Percentiles rank a stretch among this genome's conserved stretches.
Evolutionary conservation across 2,797 vertebrate species (phyloP).

Genomic region (Cottoperca gobio): DNA sequence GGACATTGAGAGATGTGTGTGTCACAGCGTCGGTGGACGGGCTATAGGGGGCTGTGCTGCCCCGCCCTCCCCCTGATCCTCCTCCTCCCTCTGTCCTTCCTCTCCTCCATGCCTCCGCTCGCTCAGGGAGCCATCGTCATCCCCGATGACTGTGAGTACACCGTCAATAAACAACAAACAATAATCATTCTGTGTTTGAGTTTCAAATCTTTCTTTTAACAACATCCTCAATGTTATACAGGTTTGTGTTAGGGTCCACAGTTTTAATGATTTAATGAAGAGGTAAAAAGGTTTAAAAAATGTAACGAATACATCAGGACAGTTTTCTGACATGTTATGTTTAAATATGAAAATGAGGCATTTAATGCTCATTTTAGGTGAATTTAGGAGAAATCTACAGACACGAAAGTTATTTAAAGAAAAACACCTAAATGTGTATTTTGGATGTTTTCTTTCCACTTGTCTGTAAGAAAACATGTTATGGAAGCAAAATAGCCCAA

Average conservation of each 20-base stretch:
- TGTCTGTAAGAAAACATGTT: too few species aligned
- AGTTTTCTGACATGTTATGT: too few species aligned
- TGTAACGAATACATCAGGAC: too few species aligned
- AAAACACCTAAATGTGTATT: too few species aligned
- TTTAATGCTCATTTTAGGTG: too few species aligned
- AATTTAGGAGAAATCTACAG: too few species aligned
- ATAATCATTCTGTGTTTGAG: neutral
- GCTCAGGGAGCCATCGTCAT: conserved; percentile 71
- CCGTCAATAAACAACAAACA: too few species aligned
- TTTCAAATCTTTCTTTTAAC: neutral
- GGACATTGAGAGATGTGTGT: conserved; percentile 79
- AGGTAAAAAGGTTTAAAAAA: too few species aligned
- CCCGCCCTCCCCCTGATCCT: conserved; percentile 40
- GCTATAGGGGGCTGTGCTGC: conserved; percentile 51
- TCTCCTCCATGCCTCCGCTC: conserved; percentile 44
- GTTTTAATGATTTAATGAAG: neutral
- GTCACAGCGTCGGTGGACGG: conserved; percentile 64
- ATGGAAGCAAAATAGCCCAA: too few species aligned
- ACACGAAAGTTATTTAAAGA: too few species aligned
- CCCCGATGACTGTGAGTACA: conserved; percentile 72
- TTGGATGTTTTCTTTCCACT: too few species aligned
- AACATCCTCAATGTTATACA: neutral
- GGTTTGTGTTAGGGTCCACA: neutral
- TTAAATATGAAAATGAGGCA: too few species aligned
- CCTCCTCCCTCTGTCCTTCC: conserved; percentile 58